A percentile compares a stretch with the other conserved stretches of the same genome.
Evolutionary conservation across 2,797 vertebrate genomes (phyloP).

Genomic region (Myotis findleyi): DNA sequence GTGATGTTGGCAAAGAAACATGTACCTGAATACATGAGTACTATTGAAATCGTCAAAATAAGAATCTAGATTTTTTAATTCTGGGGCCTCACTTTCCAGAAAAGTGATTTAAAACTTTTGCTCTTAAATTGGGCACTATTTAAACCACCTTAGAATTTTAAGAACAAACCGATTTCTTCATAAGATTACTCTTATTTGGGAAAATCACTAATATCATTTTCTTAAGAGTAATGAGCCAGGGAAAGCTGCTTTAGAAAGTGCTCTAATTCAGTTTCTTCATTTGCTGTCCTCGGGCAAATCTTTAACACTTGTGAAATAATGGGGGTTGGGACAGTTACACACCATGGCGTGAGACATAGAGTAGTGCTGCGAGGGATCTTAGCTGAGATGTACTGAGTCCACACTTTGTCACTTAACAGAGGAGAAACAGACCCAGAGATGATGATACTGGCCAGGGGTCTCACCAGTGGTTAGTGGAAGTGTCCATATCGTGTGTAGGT

Average conservation of each 20-base stretch:
- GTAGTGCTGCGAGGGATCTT: neutral
- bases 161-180: slow-evolving; percentile 48
- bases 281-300: slow-evolving; percentile 25
- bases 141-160: slow-evolving; percentile 11
- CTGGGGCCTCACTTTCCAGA: neutral
- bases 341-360: neutral
- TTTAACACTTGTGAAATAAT: slow-evolving; percentile 2
- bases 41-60: slow-evolving; percentile 33
- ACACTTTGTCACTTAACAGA: neutral
- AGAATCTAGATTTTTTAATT: slow-evolving; percentile 41
- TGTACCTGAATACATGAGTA: neutral
- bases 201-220: slow-evolving; percentile 33
- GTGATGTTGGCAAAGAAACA: slow-evolving; percentile 30
- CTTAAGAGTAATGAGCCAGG: neutral
- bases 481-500: neutral
- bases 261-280: neutral
- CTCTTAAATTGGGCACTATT: slow-evolving; percentile 29
- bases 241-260: slow-evolving; percentile 34
- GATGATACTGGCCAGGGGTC: neutral
- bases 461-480: neutral
- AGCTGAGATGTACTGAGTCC: neutral
- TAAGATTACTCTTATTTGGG: neutral
- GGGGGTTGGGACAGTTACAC: neutral
- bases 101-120: slow-evolving; percentile 53
- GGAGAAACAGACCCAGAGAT: neutral